phyloP scores from a whole-genome alignment of 2,797 vertebrate genomes.

The Enteromius paludinosus region DNA sequence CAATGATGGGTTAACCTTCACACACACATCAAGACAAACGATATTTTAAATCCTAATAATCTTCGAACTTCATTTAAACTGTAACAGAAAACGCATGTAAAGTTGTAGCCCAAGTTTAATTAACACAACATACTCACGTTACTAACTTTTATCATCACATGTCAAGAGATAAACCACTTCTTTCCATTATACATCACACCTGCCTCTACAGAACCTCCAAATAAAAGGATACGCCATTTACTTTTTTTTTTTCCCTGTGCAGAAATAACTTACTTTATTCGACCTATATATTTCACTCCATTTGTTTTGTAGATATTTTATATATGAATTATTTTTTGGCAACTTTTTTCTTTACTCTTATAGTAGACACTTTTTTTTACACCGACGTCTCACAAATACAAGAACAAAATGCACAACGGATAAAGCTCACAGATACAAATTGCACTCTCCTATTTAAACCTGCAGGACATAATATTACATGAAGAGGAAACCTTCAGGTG shows the following conservation, averaged over 20 bases:
- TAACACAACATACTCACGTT: not conserved
- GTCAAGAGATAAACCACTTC: not conserved
- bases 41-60: not conserved
- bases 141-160: not conserved
- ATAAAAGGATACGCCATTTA: not conserved
- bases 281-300: constrained; percentile 10
- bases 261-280: constrained; percentile 22
- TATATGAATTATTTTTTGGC: not conserved
- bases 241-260: no score
- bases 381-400: constrained; percentile 54
- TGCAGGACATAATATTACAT: constrained; percentile 14
- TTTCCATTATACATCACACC: not conserved
- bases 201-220: constrained; percentile 13
- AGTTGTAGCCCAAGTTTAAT: not conserved
- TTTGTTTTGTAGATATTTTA: not conserved
- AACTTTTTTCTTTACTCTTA: not conserved
- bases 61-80: not conserved
- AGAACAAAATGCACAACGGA: constrained; percentile 60
- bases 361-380: constrained; percentile 21
- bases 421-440: constrained; percentile 65
- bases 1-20: not conserved
- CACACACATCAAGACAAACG: constrained; percentile 29
- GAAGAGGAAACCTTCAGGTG: not conserved
- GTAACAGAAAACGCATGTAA: constrained; percentile 1
- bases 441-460: constrained; percentile 55